These are phyloP conservation scores for Xyrichtys novacula DNA, from an alignment of 2,797 vertebrate species.

Conservation along the genomic window DNA sequence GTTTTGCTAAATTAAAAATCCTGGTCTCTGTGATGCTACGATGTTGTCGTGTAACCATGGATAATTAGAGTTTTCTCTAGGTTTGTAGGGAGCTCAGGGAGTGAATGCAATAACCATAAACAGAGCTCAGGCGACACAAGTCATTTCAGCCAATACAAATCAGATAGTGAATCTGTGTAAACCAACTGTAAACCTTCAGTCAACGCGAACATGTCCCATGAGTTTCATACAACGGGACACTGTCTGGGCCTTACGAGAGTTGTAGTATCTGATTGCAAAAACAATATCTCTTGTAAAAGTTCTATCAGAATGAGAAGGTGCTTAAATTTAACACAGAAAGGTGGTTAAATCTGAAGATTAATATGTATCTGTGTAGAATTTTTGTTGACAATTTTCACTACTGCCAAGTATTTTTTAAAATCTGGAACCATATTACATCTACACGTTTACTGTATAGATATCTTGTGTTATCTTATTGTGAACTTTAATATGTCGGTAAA, in stretches of 20 bases:
- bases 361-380: too few relatives aligned
- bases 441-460: too few relatives aligned
- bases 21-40: conserved; percentile 8
- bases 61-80: conserved; percentile 9
- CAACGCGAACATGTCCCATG: conserved; percentile 9
- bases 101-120: conserved; percentile 27
- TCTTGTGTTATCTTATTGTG: too few relatives aligned
- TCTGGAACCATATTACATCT: too few relatives aligned
- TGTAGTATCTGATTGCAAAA: conserved; percentile 22
- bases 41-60: not conserved
- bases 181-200: conserved; percentile 27
- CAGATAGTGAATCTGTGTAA: conserved; percentile 28
- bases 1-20: conserved; percentile 21
- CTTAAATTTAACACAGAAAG: not conserved
- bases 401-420: too few relatives aligned
- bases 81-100: conserved; percentile 27
- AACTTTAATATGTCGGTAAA: too few relatives aligned
- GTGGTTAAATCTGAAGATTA: too few relatives aligned
- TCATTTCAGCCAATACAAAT: conserved; percentile 32
- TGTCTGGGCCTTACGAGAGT: conserved; percentile 5
- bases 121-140: conserved; percentile 26
- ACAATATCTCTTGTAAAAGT: conserved; percentile 11
- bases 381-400: too few relatives aligned
- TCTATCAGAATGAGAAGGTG: conserved; percentile 5
- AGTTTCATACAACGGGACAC: not conserved